phyloP scores from a whole-genome alignment of 2,888 invertebrate genomes.

The Drosophila meridionalis region DNA sequence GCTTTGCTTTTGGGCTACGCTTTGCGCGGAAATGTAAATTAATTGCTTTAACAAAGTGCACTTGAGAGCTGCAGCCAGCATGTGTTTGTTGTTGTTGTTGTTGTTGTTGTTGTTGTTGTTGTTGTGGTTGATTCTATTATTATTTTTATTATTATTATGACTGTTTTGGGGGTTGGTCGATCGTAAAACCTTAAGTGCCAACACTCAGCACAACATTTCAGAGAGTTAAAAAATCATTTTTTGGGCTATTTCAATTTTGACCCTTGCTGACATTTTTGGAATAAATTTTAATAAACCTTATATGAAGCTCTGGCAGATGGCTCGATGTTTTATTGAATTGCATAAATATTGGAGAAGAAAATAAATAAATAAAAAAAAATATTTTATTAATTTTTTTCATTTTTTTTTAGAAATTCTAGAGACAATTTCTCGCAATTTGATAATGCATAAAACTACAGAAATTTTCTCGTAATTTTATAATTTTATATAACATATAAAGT shows the following conservation, averaged over 20 bases:
- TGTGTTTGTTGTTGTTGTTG: conserved; percentile 29
- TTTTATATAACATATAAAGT: too few relatives aligned
- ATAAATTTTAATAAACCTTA: conserved; percentile 52
- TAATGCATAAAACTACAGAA: too few relatives aligned
- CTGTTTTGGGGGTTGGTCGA: conserved; percentile 36
- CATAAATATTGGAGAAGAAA: background rate
- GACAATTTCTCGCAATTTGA: background rate
- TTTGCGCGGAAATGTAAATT: conserved; percentile 78
- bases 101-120: conserved; percentile 15
- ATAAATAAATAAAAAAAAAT: too few relatives aligned
- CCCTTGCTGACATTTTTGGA: conserved; percentile 44
- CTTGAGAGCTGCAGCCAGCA: conserved; percentile 64
- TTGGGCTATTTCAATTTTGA: conserved; percentile 29
- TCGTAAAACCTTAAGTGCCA: conserved; percentile 44
- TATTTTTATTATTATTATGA: conserved; percentile 42
- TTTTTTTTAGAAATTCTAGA: too few relatives aligned
- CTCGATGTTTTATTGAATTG: background rate
- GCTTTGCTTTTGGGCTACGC: conserved; percentile 51
- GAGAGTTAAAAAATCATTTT: conserved; percentile 21
- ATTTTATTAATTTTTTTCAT: too few relatives aligned
- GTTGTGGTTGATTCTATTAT: background rate
- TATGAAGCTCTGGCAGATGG: background rate
- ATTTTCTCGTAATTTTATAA: too few relatives aligned
- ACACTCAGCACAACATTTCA: conserved; percentile 17
- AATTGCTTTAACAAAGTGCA: conserved; percentile 80